A percentile compares a stretch with the other conserved stretches of the same genome.
These are phyloP conservation scores for Epizoanthus rinbou DNA, from an alignment of 92 coral and sea anemone genomes.

Conservation along the genomic window DNA sequence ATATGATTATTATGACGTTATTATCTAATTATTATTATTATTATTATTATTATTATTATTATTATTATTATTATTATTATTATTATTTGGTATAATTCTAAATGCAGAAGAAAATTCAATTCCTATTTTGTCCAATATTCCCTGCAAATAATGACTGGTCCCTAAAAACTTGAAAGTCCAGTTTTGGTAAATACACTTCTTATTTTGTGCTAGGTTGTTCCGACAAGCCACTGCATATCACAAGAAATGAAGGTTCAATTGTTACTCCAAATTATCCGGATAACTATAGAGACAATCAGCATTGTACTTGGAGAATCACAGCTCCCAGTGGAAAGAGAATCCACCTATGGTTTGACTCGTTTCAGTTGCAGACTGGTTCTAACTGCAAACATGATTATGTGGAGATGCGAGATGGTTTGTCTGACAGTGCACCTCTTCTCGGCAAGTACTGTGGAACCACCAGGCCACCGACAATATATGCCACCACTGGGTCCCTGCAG, in stretches of 20 bases:
- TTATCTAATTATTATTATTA: no score
- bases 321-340: not conserved
- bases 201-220: not conserved
- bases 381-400: conserved; percentile 8
- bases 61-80: no score
- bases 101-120: no score
- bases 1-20: no score
- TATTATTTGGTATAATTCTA: no score
- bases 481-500: not conserved
- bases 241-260: not conserved
- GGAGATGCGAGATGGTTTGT: conserved; percentile 1
- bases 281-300: not conserved
- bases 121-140: no score
- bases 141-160: no score
- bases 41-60: no score
- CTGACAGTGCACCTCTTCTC: conserved; percentile 3
- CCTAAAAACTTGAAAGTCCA: no score
- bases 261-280: conserved; percentile 7
- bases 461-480: conserved; percentile 11
- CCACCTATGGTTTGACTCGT: conserved; percentile 16
- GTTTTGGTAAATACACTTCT: not conserved
- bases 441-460: conserved; percentile 23
- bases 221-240: not conserved
- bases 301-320: conserved; percentile 13
- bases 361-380: conserved; percentile 27